Percentiles rank a stretch among this genome's conserved stretches.
Evolutionary conservation across 2,113 vertebrate genomes (phyloP).

Genomic region (Pholis gunnellus): DNA sequence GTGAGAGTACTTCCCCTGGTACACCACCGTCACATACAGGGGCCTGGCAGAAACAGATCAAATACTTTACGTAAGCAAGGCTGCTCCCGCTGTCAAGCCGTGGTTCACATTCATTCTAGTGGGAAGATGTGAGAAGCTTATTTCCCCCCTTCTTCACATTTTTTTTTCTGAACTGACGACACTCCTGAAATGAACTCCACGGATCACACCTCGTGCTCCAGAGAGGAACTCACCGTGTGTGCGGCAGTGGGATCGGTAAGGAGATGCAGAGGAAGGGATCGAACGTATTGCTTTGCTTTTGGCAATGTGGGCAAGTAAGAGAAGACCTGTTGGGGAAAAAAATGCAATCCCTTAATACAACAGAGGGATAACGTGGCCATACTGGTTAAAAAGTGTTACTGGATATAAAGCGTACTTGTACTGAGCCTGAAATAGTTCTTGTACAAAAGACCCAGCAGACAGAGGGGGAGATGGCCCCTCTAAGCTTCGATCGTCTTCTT

Average conservation of each 20-base stretch:
- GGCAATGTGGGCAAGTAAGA: conserved; percentile 97
- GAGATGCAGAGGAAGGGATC: conserved; percentile 99
- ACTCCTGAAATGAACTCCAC: neutral
- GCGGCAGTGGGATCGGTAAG: conserved; percentile 95
- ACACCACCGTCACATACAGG: conserved; percentile 95
- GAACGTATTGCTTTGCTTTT: conserved; percentile 99
- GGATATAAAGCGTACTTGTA: conserved; percentile 87
- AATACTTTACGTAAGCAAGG: neutral
- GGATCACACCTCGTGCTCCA: neutral
- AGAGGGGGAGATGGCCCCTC: conserved; percentile 92
- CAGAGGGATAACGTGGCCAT: neutral
- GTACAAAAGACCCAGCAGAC: conserved; percentile 94
- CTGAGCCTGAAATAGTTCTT: conserved; percentile 98
- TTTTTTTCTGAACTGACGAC: neutral
- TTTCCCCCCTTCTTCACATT: neutral
- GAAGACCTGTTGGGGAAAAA: conserved; percentile 87
- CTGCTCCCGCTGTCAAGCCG: neutral
- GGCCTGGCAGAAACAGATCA: conserved; percentile 83
- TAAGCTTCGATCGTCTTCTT: conserved; percentile 87
- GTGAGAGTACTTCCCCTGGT: conserved; percentile 97
- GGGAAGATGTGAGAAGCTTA: neutral
- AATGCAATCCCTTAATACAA: conserved; percentile 23
- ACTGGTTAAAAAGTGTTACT: too few species aligned
- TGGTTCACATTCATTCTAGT: neutral
- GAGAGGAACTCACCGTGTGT: conserved; percentile 89